A percentile compares a stretch with the other conserved stretches of the same genome.
phyloP scores from a whole-genome alignment of 1,140 invertebrate species.

The Elysia chlorotica region DNA sequence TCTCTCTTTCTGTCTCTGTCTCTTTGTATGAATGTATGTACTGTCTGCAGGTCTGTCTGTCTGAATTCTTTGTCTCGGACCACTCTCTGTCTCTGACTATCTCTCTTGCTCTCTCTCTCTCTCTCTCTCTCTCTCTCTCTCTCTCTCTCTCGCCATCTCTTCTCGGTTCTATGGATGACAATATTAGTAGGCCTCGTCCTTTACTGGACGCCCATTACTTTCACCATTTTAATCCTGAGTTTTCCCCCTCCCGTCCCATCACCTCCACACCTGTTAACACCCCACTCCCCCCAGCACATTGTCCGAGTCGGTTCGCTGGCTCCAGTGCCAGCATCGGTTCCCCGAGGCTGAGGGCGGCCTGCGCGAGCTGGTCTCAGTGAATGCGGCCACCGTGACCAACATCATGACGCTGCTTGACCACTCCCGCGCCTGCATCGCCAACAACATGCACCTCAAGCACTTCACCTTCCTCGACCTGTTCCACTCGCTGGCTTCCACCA shows the following conservation, averaged over 20 bases:
- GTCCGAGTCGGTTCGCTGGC: slow-evolving; percentile 52
- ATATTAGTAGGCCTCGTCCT: too few relatives aligned
- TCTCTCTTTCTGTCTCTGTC: too few relatives aligned
- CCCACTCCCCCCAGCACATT: slow-evolving; percentile 33
- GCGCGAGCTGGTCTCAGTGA: slow-evolving; percentile 47
- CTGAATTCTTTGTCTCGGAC: too few relatives aligned
- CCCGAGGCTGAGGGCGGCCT: slow-evolving; percentile 37
- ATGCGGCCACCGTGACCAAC: slow-evolving; percentile 39
- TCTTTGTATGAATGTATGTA: too few relatives aligned
- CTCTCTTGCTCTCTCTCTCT: too few relatives aligned
- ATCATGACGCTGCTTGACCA: slow-evolving; percentile 44
- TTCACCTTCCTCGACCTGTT: slow-evolving; percentile 47
- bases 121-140: too few relatives aligned
- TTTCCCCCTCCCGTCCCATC: neutral
- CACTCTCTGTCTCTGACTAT: too few relatives aligned
- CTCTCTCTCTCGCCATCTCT: too few relatives aligned
- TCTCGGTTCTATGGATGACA: too few relatives aligned
- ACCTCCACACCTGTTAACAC: neutral
- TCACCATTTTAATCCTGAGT: too few relatives aligned
- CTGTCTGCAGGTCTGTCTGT: too few relatives aligned
- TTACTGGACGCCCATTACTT: too few relatives aligned
- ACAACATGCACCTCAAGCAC: slow-evolving; percentile 46
- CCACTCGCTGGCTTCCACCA: slow-evolving; percentile 33
- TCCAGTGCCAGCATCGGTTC: slow-evolving; percentile 45
- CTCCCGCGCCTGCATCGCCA: slow-evolving; percentile 40